Base-by-base conservation (phyloP, 2,888 invertebrate species). In the Machimus rusticus region DNA sequence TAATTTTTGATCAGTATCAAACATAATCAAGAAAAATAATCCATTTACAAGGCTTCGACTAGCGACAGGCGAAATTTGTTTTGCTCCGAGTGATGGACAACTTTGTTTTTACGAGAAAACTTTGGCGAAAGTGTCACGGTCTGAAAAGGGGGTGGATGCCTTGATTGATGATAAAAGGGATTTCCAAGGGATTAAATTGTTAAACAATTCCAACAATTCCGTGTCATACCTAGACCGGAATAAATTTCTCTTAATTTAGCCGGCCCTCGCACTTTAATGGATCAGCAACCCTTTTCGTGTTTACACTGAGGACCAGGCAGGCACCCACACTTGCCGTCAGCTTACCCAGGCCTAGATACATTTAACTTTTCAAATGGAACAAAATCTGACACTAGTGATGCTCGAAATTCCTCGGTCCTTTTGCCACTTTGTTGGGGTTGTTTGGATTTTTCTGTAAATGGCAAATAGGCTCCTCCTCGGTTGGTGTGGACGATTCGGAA, bases 81-180 rank as follows among this genome's bases (percentile, higher is more conserved):
- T 76, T 34, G 28, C 76, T 37, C 34, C 37, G 37, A 37, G 37
- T 76, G 76, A 76, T 76, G 37, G 34, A 76, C 76, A 76, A 76
- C 76, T 76, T 76, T 76, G 76, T 76, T 76, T 76, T 76, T 76
- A 34, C 34, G 34, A 76, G 76, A 28, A 76, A 76, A 66, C 34
- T 76, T 37, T n/a, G 3, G 37, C 31, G n/a, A 76, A 76, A 76
- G n/a, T 76, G 76, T 76, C 76, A 76, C 66, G 66, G 9, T 34
- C 76, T 76, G 34, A 76, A 37, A 76, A 76, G 12, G 34, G 76
- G 76, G 34, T 31, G 76, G 37, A 76, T 16, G 16, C n/a, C 76
- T 76, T 76, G 76, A 76, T 76, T 76, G 76, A 74, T 74, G 74
- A 74, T 74, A 74, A 74, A 34, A 76, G 76, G 76, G 76, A 76